Base-by-base conservation (phyloP, 2,888 invertebrate species). In the Thereva unica region DNA sequence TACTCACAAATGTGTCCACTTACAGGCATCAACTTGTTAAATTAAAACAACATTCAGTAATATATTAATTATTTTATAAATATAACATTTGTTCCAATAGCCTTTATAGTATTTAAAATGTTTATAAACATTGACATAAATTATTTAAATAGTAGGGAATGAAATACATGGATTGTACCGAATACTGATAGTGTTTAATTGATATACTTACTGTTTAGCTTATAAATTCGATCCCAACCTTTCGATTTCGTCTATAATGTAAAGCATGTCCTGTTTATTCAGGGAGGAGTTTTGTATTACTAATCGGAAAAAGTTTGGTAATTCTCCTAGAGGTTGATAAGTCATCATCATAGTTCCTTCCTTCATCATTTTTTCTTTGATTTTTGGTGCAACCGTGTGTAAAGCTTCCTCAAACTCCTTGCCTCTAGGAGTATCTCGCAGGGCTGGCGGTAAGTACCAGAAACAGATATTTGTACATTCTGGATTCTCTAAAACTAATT, bases 401-500 rank as follows among this genome's bases (percentile, higher is more conserved):
- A 94, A 78, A 70, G 76, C 80, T 54, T 50, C 50, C 10, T 23
- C 40, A 12, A 41, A 55, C 50, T 76, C 74, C 73, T 75, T 70
- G 7, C 73, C 68, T 70, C 86, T 84, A n/a, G 8, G 23, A n/a
- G 50, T 4, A 70, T 87, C 83, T 76, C 87, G 89, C 23, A 23
- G 2, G 23, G 23, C 23, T n/a, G 85, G 85, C 0, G 97, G 97
- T 9, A 95, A 81, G 77, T 95, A 97, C 96, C 97, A 97, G 80
- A 98, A 98, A 81, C 95, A 95, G 6, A 97, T 87, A 77, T 97
- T 97, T 3, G 95, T 93, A 77, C 91, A 97, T 80, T 97, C 93
- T 0, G 97, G 96, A 73, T 92, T 83, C 0, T 86, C 84, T 23
- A 91, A 73, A 0, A 93, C 87, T 70, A 94, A 78, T 74, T 86